Base-by-base conservation (phyloP, 2,888 invertebrate genomes). In the Drosophila prolongata region DNA sequence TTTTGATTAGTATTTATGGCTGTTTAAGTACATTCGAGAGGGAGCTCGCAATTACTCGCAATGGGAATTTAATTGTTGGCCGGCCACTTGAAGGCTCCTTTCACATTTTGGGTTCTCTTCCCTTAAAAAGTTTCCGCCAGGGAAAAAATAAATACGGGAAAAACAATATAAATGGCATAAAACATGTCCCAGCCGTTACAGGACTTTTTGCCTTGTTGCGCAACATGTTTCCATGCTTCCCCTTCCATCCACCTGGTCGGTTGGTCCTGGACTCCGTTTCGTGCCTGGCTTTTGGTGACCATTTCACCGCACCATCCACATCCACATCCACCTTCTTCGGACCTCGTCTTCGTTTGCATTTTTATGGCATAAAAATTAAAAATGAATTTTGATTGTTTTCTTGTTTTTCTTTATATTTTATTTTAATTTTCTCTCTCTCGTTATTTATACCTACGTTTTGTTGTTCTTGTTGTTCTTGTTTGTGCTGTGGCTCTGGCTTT, bases 1-100 rank as follows among this genome's bases (percentile, higher is more conserved):
- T 84, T 90, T 91, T 91, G 91, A 91, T 91, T 91, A 91, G 90
- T 91, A 91, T 91, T 91, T 91, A 91, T 91, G 85, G 90, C 77
- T 62, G 68, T 88, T 86, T 83, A 76, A 88, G 83, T 73, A 72
- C 76, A 69, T 72, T 72, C 75, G 76, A 80, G 83, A 71, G 55
- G 59, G 38, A 52, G 44, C 27, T 40, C 27, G 52, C 44, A 58
- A 68, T 68, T 58, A 58, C 46, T 34, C 35, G 50, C 46, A 68
- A 68, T 68, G 46, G 59, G 58, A 58, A 68, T 68, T 69, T 69
- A 68, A 68, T 68, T 68, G 68, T 68, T 68, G 50, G n/a, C 24
- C 13, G 9, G 47, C 49, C 56, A 42, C 49, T 56, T 56, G 37
- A 42, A 38, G 44, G 46, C 10, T 9, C 57, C 44, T 11, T 13